Evolutionary conservation across 2,888 invertebrate genomes (phyloP), one percentile per base, ranked within the genome.

Genomic region (Lordiphosa andalusiaca): DNA sequence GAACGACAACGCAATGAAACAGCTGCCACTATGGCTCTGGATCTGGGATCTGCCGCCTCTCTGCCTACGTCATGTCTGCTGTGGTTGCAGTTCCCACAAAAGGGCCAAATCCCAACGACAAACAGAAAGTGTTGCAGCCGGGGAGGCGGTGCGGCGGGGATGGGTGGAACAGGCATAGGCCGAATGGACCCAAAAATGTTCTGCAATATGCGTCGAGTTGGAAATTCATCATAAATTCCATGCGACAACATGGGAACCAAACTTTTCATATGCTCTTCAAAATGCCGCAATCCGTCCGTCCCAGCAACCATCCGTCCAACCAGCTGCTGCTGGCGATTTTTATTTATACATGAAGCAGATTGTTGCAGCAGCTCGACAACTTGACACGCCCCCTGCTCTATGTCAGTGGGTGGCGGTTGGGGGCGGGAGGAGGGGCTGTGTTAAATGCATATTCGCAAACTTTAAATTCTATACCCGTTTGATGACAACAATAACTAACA

Each of bases 151-250:
- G 13, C 16, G 42, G 7, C 30, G 4, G 23, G 13, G 30, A 12
- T 3, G 53, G 30, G 16, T 3, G 53, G 16, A 6, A 40, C 60
- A 46, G 47, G 73, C 56, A 54, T 84, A 78, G 80, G 80, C 84
- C 59, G 55, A 61, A 64, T 64, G 61, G 59, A 65, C 85, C 83
- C 80, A 83, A 84, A 84, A 83, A 80, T 80, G 78, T 80, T 83
- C 76, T 84, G 84, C 78, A 84, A 80, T 84, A 80, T 80, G 78
- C 78, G 78, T 72, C 78, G 64, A 51, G 75, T 73, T 63, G 80
- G 83, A 70, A 76, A 80, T 84, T 82, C 85, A 84, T 84, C 78
- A 80, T 84, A 80, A 80, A 84, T 80, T 84, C 80, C 71, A 78
- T 82, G 80, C 82, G 69, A 54, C 75, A 82, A 65, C 78, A 74